Evolutionary conservation across 2,797 vertebrate species (phyloP).

Genomic region (Microchirus variegatus): DNA sequence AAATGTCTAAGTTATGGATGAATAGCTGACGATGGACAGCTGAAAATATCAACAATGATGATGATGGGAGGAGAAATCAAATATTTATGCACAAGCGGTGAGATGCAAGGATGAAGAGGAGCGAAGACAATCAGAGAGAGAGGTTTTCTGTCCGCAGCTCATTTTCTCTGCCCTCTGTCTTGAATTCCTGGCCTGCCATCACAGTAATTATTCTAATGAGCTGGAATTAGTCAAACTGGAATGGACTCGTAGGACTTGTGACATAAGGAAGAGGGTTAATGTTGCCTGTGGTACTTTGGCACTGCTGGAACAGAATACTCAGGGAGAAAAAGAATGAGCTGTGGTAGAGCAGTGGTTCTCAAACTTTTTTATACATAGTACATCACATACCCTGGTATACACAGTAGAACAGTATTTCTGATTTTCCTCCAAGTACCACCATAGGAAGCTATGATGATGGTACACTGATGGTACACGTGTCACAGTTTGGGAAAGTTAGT

Average conservation of each 20-base stretch:
- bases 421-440: no score
- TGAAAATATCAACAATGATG: conserved; percentile 24
- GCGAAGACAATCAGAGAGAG: background rate
- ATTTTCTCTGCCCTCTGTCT: no score
- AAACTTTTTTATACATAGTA: no score
- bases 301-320: background rate
- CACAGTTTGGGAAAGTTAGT: no score
- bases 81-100: conserved; percentile 35
- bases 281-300: background rate
- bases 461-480: no score
- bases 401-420: no score
- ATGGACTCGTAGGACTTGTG: background rate
- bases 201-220: background rate
- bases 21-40: background rate
- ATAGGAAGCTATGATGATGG: no score
- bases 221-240: background rate
- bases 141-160: background rate
- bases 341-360: background rate
- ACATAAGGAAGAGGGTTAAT: background rate
- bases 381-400: no score
- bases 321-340: background rate
- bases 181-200: no score
- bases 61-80: conserved; percentile 23
- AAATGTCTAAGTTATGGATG: background rate
- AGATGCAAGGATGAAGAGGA: background rate